Base-by-base conservation (phyloP, 2,888 invertebrate species). In the Drosophila incognita region DNA sequence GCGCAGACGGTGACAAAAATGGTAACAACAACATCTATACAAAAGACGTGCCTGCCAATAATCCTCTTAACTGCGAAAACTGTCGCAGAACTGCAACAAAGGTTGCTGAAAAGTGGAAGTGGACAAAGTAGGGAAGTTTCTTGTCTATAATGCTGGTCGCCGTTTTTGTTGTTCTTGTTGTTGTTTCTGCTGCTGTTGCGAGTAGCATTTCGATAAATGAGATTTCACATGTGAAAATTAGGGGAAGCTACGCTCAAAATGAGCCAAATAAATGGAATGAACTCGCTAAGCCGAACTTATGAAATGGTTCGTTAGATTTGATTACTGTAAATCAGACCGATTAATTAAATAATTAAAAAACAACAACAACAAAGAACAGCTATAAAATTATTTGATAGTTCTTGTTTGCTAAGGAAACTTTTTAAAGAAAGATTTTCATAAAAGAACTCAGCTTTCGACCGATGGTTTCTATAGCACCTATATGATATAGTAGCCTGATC, bases 51-150 rank as follows among this genome's bases (percentile, higher is more conserved):
- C 29, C 70, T 51, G 74, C 46, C 70, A 75, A 74, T 85, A 85
- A 85, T 85, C 85, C 85, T 85, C 85, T 85, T 85, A 85, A 80
- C 89, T 89, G 85, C 84, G 65, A 76, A 74, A 89, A 89, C 82
- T 89, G 84, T 89, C 89, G 84, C 84, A 75, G 72, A 87, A 75
- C 29, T 72, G 64, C 58, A 74, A 87, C 89, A 89, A 82, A 72
- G 66, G 56, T 48, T 33, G 46, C 21, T 40, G 27, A 33, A 67
- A 46, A 58, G 54, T 51, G 68, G 21, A 54, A 40, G 35, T 18
- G 27, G 18, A 7, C 29, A 29, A 7, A 5, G 36, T 56, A 53
- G 76, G 65, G 61, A 75, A 62, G 52, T 69, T 63, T 46, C 59
- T 63, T 69, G 52, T 61, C 61, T 69, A 64, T 38, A 61, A 48